Percentiles rank a stretch among this genome's conserved stretches.
phyloP scores from a whole-genome alignment of 2,113 vertebrate species.

The Bolborhynchus lineola region DNA sequence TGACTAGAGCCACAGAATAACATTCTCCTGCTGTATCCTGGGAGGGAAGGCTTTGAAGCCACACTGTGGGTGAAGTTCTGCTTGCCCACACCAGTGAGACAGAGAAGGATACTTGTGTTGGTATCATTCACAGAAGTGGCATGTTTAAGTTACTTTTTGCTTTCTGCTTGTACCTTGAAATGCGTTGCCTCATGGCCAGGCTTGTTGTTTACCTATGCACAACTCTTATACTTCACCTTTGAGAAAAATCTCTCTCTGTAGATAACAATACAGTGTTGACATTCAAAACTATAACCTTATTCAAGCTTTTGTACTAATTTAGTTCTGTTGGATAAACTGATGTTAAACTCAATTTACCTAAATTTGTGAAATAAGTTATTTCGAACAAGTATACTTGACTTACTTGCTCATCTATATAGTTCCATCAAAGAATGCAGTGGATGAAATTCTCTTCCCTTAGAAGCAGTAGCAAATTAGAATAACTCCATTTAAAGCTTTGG shows the following conservation, averaged over 20 bases:
- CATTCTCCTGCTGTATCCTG: not conserved
- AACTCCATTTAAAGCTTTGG: slow-evolving; percentile 9
- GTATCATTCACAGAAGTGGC: not conserved
- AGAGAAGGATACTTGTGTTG: not conserved
- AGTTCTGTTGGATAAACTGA: not conserved
- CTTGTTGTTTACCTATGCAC: not conserved
- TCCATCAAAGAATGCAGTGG: not conserved
- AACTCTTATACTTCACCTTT: not conserved
- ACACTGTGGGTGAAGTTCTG: not conserved
- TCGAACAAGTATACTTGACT: not conserved
- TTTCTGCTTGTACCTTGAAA: not conserved
- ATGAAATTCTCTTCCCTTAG: not conserved
- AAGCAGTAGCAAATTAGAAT: not conserved
- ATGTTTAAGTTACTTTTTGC: accelerated
- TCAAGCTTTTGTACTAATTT: not conserved
- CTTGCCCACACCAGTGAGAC: not conserved
- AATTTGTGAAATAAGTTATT: not conserved
- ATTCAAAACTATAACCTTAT: not conserved
- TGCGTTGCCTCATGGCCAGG: accelerated
- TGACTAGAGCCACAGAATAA: accelerated
- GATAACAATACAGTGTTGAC: not conserved
- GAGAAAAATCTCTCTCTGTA: not conserved
- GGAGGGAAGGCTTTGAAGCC: not conserved
- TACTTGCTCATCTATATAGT: not conserved
- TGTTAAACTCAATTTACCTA: not conserved